Evolutionary conservation across 2,113 vertebrate species (phyloP).

Genomic region (Apodemus sylvaticus): DNA sequence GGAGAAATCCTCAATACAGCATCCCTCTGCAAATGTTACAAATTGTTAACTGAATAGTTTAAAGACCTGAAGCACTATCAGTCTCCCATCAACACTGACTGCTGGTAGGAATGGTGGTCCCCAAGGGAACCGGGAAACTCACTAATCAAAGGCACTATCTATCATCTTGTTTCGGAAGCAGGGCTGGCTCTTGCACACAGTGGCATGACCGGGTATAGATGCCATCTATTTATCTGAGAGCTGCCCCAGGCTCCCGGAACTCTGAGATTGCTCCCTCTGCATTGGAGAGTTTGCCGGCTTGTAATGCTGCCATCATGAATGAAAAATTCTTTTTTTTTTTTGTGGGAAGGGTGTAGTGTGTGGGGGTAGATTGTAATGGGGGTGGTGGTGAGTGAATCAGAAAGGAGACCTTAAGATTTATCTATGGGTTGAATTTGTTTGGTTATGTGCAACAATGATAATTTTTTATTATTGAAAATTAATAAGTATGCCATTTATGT

Average conservation of each 20-base stretch:
- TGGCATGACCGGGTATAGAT: too few relatives aligned
- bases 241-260: neutral
- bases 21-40: neutral
- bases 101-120: neutral
- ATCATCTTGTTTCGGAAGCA: too few relatives aligned
- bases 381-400: neutral
- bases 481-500: neutral
- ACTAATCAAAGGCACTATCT: neutral
- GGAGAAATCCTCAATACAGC: neutral
- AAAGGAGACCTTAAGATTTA: neutral
- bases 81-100: neutral
- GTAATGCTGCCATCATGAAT: neutral
- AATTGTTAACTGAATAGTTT: neutral
- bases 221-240: neutral
- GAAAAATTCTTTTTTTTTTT: neutral
- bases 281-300: neutral
- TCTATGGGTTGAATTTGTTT: neutral
- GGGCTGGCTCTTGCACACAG: neutral
- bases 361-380: neutral
- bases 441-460: neutral
- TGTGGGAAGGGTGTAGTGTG: neutral
- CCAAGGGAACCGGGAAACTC: rapidly evolving
- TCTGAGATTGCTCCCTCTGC: neutral
- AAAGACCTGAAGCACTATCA: neutral
- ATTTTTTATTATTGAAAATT: constrained; percentile 54